phyloP scores from a whole-genome alignment of 53 echinoderm and acorn worm genomes.

The Echinometra lucunter region DNA sequence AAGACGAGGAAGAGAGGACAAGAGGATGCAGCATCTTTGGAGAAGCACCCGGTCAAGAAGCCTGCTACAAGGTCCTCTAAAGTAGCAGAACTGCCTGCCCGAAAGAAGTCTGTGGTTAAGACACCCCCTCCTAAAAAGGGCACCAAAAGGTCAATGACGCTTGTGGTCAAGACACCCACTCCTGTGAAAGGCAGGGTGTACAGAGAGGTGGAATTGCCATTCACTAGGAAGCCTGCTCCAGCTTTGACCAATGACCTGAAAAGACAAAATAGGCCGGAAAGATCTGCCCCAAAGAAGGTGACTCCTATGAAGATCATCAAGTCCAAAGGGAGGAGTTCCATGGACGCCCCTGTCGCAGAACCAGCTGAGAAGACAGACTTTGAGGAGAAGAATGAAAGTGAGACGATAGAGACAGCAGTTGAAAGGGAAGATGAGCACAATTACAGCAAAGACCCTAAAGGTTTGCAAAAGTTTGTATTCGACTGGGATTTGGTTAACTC shows the following conservation, averaged over 20 bases:
- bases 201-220: neutral
- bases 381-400: neutral
- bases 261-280: neutral
- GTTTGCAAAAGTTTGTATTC: no score
- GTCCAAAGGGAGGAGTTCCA: neutral
- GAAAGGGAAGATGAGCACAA: constrained; percentile 55
- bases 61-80: constrained; percentile 3
- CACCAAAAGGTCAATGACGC: neutral
- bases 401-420: neutral
- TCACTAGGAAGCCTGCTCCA: neutral
- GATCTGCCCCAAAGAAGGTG: neutral
- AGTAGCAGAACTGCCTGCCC: neutral
- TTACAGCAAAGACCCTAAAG: constrained; percentile 67
- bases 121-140: neutral
- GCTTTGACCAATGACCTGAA: neutral
- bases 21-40: neutral
- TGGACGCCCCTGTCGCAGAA: neutral
- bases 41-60: constrained; percentile 10
- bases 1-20: constrained; percentile 52
- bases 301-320: neutral
- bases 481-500: no score
- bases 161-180: neutral
- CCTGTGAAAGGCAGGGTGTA: neutral
- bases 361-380: no score
- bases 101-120: neutral